These are phyloP conservation scores for Istiophorus platypterus DNA, from an alignment of 2,113 vertebrate species.

Conservation along the genomic window DNA sequence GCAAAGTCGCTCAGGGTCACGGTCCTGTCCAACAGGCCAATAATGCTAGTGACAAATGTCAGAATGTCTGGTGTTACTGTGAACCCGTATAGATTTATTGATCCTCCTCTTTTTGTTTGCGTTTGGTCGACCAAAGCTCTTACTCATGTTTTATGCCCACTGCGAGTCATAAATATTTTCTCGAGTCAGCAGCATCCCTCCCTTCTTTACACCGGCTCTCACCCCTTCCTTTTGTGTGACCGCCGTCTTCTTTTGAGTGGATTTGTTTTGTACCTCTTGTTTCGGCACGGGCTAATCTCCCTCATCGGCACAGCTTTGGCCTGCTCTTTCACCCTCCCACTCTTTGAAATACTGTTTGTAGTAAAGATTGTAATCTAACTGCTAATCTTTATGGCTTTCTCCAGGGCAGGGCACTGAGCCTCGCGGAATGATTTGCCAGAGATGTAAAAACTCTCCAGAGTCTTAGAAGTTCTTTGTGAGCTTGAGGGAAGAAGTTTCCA, in stretches of 20 bases:
- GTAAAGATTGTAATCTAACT: slow-evolving; percentile 81
- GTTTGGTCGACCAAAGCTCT: slow-evolving; percentile 61
- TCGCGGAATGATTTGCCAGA: slow-evolving; percentile 66
- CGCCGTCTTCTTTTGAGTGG: slow-evolving; percentile 67
- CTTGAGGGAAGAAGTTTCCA: slow-evolving; percentile 61
- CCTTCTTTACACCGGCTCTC: slow-evolving; percentile 51
- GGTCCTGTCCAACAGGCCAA: slow-evolving; percentile 54
- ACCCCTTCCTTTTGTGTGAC: slow-evolving; percentile 72
- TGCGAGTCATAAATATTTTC: slow-evolving; percentile 76
- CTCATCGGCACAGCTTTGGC: slow-evolving; percentile 71
- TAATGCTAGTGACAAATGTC: slow-evolving; percentile 77
- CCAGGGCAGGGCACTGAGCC: slow-evolving; percentile 61
- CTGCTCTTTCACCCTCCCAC: slow-evolving; percentile 66
- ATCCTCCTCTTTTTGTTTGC: slow-evolving; percentile 73
- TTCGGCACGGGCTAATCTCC: slow-evolving; percentile 73
- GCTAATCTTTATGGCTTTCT: slow-evolving; percentile 81
- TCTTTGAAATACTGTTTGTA: slow-evolving; percentile 74
- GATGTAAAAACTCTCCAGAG: slow-evolving; percentile 64
- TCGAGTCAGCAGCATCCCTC: slow-evolving; percentile 66
- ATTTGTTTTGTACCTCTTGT: slow-evolving; percentile 77
- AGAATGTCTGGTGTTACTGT: slow-evolving; percentile 50
- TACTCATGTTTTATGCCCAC: slow-evolving; percentile 66
- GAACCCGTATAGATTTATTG: slow-evolving; percentile 81
- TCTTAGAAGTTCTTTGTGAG: slow-evolving; percentile 58
- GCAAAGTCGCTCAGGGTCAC: slow-evolving; percentile 61